Percentiles rank a stretch among this genome's conserved stretches.
These are phyloP conservation scores for Apodemus agrarius DNA, from an alignment of 2,797 vertebrate genomes.

Conservation along the genomic window DNA sequence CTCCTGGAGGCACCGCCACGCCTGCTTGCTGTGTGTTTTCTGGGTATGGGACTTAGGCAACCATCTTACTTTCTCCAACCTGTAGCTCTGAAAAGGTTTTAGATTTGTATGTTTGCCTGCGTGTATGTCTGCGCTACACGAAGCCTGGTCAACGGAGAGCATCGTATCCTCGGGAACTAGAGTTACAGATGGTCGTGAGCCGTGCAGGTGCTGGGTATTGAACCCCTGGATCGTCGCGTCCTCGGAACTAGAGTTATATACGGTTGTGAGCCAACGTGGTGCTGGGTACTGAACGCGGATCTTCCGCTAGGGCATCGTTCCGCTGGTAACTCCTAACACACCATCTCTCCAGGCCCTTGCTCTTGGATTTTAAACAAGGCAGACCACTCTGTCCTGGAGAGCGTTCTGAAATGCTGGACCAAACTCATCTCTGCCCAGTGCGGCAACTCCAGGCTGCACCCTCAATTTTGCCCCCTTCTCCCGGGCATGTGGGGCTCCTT, in stretches of 20 bases:
- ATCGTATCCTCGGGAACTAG: not conserved
- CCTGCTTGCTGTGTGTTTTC: not conserved
- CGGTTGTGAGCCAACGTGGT: not conserved
- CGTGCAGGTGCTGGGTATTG: not conserved
- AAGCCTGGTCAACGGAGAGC: not conserved
- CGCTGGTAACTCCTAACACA: fast-evolving
- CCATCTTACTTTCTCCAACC: not conserved
- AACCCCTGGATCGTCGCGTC: no score
- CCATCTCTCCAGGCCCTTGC: not conserved
- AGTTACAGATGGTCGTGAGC: not conserved
- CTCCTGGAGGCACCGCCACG: no score
- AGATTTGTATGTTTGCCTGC: not conserved
- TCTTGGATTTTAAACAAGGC: not conserved
- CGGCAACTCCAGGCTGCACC: not conserved
- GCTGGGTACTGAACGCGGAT: not conserved
- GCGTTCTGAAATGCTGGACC: not conserved
- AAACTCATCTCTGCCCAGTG: not conserved
- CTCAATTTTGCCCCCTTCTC: fast-evolving
- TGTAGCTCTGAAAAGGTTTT: not conserved
- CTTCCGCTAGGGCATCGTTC: not conserved
- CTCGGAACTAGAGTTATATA: not conserved
- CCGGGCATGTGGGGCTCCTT: fast-evolving
- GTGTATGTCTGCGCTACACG: not conserved
- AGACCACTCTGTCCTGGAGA: not conserved
- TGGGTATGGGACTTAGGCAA: not conserved